These are phyloP conservation scores for Apotomis turbidana DNA, from an alignment of 2,888 invertebrate genomes.

Conservation along the genomic window DNA sequence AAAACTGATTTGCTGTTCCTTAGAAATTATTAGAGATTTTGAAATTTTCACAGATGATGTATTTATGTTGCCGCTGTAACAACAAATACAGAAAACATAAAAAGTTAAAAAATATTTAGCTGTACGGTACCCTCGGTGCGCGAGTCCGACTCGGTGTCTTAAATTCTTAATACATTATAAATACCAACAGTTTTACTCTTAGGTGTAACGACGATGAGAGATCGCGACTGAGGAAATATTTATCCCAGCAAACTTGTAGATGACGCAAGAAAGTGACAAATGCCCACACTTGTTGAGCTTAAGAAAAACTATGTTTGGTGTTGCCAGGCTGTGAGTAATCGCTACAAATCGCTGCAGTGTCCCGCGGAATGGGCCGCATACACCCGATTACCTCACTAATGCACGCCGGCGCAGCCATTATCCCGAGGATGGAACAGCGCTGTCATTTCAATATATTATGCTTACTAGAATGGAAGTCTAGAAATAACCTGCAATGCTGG, in stretches of 20 bases:
- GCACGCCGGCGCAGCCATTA: slow-evolving; percentile 53
- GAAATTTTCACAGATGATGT: too few species aligned
- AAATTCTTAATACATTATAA: too few species aligned
- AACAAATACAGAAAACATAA: too few species aligned
- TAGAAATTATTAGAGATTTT: too few species aligned
- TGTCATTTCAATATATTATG: slow-evolving; percentile 53
- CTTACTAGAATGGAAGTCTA: slow-evolving; percentile 33
- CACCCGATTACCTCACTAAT: slow-evolving; percentile 61
- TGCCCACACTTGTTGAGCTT: slow-evolving; percentile 46
- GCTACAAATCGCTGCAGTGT: slow-evolving; percentile 52
- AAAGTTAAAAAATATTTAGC: too few species aligned
- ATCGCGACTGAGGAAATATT: slow-evolving; percentile 16
- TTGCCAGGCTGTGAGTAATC: slow-evolving; percentile 47
- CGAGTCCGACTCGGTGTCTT: too few species aligned
- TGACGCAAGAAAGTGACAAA: slow-evolving; percentile 38
- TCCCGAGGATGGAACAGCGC: slow-evolving; percentile 49
- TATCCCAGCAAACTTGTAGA: slow-evolving; percentile 29
- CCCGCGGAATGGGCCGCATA: slow-evolving; percentile 52
- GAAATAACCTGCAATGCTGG: slow-evolving; percentile 7
- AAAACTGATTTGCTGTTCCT: too few species aligned
- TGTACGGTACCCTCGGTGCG: too few species aligned
- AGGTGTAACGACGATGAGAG: slow-evolving; percentile 8
- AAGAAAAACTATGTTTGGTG: slow-evolving; percentile 46
- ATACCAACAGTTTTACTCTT: not conserved
- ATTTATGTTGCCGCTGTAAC: too few species aligned